Percentiles rank a stretch among this genome's conserved stretches.
phyloP scores from a whole-genome alignment of 53 echinoderm and acorn worm species.

The Hippasteria phrygiana region DNA sequence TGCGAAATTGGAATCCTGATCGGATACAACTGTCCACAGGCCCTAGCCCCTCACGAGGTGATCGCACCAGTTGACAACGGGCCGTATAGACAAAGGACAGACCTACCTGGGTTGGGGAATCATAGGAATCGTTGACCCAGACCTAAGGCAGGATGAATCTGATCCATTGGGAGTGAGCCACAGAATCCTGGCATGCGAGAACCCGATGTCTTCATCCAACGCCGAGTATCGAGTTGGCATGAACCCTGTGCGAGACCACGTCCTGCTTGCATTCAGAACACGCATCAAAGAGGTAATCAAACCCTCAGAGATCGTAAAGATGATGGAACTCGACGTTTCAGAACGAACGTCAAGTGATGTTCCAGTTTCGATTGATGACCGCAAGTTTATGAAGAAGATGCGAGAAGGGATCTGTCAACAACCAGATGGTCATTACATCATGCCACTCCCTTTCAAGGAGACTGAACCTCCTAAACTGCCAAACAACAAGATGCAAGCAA shows the following conservation, averaged over 20 bases:
- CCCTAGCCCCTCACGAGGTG: slow-evolving; percentile 55
- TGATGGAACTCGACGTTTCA: slow-evolving; percentile 66
- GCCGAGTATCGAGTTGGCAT: slow-evolving; percentile 14
- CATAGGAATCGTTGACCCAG: slow-evolving; percentile 31
- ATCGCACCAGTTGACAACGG: slow-evolving; percentile 27
- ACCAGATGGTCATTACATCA: slow-evolving; percentile 40
- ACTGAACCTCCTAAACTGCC: slow-evolving; percentile 22
- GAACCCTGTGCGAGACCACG: neutral
- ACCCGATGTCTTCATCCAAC: slow-evolving; percentile 4
- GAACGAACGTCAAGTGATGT: slow-evolving; percentile 15
- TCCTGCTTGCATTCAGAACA: slow-evolving; percentile 29
- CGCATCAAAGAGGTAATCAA: slow-evolving; percentile 27
- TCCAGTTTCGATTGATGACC: slow-evolving; percentile 38
- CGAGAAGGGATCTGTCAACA: slow-evolving; percentile 33
- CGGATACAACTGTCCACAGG: slow-evolving; percentile 67
- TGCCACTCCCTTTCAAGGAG: slow-evolving; percentile 61
- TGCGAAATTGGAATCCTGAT: slow-evolving; percentile 72
- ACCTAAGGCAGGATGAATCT: slow-evolving; percentile 25
- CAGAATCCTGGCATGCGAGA: slow-evolving; percentile 32
- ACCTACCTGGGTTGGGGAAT: slow-evolving; percentile 67
- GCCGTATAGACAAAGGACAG: slow-evolving; percentile 58
- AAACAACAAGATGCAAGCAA: slow-evolving; percentile 34
- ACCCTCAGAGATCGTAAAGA: neutral
- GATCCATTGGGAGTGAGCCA: slow-evolving; percentile 43
- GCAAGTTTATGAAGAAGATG: slow-evolving; percentile 50